Base-by-base conservation (phyloP, 2,797 vertebrate species). In the Chloroceryle inda region DNA sequence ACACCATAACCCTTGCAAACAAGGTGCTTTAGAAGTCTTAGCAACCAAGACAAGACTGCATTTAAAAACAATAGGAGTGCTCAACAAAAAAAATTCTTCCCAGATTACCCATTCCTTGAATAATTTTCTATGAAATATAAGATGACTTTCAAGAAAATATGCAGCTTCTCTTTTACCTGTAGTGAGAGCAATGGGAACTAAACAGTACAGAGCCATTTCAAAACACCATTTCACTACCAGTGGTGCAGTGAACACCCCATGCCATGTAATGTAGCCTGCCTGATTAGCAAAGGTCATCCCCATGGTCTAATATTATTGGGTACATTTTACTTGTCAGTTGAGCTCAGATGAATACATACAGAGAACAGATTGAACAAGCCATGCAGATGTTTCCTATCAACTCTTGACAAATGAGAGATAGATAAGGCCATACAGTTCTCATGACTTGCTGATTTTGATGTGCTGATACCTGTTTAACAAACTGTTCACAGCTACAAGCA, bases 321-420 rank as follows among this genome's bases (percentile, higher is more conserved):
- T 88, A 89, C 59, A 58, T 93, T 94, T 86, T 84, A 77, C 52
- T 85, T 97, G 93, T 96, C 95, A 95, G 82, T 95, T 95, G 81
- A 86, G 88, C 94, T 81, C 92, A 88, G 81, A 78, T 92, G 93
- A 95, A 97, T 95, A 94, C 69, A 79, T 42, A 89, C 74, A 94
- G 92, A 95, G 94, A 97, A 91, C 94, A 96, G 86, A 96, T 11
- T 92, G 94, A 97, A 97, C 92, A 97, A 97, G 82, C 77, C 93
- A 93, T 88, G 81, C 59, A 92, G 96, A 94, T 96, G 89, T 96
- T 97, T 97, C 85, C 93, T 78, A 97, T 97, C 94, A 96, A 15
- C 27, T 62, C 89, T 49, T 96, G 95, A 97, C 92, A 98, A 97
- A 97, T 75, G 91, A 95, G 93, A 95, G 93, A 77, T 7, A 67